These are phyloP conservation scores for Isoperla grammatica DNA, from an alignment of 2,888 invertebrate species.

Conservation along the genomic window DNA sequence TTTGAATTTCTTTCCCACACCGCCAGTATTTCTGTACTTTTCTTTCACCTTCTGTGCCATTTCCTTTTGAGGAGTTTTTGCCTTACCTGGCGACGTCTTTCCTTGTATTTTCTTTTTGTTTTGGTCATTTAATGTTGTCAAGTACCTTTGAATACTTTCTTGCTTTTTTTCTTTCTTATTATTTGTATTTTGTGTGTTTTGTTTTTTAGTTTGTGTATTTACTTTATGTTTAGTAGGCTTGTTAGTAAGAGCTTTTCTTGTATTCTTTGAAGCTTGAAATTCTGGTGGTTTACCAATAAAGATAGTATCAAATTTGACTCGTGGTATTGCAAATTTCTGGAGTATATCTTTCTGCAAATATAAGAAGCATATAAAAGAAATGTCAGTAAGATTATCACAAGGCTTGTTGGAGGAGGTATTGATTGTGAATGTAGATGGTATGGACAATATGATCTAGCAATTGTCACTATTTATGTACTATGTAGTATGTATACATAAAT, in stretches of 20 bases:
- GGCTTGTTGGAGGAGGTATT: too few relatives aligned
- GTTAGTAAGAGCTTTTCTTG: background rate
- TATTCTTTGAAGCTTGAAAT: slow-evolving; percentile 44
- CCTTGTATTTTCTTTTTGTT: slow-evolving; percentile 14
- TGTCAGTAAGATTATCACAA: too few relatives aligned
- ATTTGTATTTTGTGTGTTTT: background rate
- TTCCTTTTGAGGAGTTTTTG: slow-evolving; percentile 24
- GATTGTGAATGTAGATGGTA: too few relatives aligned
- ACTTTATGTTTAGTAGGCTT: too few relatives aligned
- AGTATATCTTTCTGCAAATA: slow-evolving; percentile 51
- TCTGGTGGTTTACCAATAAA: slow-evolving; percentile 76
- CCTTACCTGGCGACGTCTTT: slow-evolving; percentile 8
- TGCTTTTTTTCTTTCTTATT: slow-evolving; percentile 21
- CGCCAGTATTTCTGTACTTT: slow-evolving; percentile 22
- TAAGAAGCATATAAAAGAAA: slow-evolving; percentile 18
- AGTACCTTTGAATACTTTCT: slow-evolving; percentile 27
- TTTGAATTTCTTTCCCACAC: slow-evolving; percentile 38
- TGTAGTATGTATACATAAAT: too few relatives aligned
- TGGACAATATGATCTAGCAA: too few relatives aligned
- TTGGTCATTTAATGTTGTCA: slow-evolving; percentile 17
- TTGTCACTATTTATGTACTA: too few relatives aligned
- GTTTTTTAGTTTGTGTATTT: background rate
- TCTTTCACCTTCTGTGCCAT: slow-evolving; percentile 27
- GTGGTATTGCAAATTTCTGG: slow-evolving; percentile 60
- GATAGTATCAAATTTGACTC: slow-evolving; percentile 69